A percentile compares a stretch with the other conserved stretches of the same genome.
Evolutionary conservation across 2,113 vertebrate species (phyloP).

Genomic region (Rissa tridactyla): DNA sequence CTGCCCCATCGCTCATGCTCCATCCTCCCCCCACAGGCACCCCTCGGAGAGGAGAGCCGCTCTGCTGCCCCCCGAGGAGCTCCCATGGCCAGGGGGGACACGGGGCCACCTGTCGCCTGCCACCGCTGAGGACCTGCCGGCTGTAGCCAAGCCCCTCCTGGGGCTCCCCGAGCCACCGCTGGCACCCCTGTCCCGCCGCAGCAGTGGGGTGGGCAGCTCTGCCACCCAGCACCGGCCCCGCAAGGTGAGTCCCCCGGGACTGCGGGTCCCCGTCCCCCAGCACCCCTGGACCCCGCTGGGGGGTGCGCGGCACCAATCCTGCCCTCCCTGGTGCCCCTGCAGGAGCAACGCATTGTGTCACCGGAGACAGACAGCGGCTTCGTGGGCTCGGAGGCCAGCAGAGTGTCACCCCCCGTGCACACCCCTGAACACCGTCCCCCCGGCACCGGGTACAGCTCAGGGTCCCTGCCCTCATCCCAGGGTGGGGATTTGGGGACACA

Average conservation of each 20-base stretch:
- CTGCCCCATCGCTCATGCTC: background rate
- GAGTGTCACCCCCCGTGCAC: slow-evolving; percentile 72
- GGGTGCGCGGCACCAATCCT: background rate
- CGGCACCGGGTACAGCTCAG: slow-evolving; percentile 56
- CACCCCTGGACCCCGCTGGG: background rate
- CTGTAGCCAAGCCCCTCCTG: background rate
- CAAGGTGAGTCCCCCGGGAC: slow-evolving; percentile 18
- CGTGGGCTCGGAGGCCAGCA: slow-evolving; percentile 87
- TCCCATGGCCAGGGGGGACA: background rate
- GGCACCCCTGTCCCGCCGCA: background rate
- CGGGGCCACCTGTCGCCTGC: background rate
- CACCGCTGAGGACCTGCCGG: background rate
- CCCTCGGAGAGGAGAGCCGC: fast-evolving
- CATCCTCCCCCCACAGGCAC: background rate
- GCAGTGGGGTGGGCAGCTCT: slow-evolving; percentile 65
- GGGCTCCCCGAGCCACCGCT: background rate
- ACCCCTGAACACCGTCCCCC: slow-evolving; percentile 74
- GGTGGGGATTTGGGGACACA: fast-evolving
- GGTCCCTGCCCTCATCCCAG: fast-evolving
- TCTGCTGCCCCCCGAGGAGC: fast-evolving
- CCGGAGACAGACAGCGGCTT: slow-evolving; percentile 96
- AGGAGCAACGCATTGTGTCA: slow-evolving; percentile 86
- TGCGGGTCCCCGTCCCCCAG: fast-evolving
- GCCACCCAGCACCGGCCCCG: background rate
- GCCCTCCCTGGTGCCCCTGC: background rate